phyloP scores from a whole-genome alignment of 2,888 invertebrate genomes.

The Cantharis nigra region DNA sequence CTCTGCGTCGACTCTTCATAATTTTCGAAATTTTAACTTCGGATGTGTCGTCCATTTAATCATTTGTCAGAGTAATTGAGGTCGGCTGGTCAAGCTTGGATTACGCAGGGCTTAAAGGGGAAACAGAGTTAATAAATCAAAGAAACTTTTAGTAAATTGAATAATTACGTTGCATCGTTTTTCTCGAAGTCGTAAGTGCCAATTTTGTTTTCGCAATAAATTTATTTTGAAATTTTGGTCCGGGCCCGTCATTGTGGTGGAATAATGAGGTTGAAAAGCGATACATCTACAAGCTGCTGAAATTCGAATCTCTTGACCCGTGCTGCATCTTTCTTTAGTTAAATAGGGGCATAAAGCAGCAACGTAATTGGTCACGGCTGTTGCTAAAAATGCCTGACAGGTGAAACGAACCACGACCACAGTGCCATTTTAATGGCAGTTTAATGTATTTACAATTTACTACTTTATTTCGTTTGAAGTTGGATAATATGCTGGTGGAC shows the following conservation, averaged over 20 bases:
- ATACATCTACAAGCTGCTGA: slow-evolving; percentile 33
- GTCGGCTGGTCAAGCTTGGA: background rate
- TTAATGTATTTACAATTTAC: slow-evolving; percentile 33
- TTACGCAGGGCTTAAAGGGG: background rate
- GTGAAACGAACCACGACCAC: slow-evolving; percentile 27
- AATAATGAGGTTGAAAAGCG: slow-evolving; percentile 36
- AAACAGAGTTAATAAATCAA: background rate
- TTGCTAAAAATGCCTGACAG: slow-evolving; percentile 27
- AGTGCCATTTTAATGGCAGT: slow-evolving; percentile 29
- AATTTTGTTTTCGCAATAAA: background rate
- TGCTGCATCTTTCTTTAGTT: slow-evolving; percentile 29
- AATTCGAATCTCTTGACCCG: slow-evolving; percentile 36
- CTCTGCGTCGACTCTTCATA: background rate
- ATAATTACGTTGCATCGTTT: background rate
- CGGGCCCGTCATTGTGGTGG: slow-evolving; percentile 30
- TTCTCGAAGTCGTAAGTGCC: background rate
- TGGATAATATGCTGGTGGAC: background rate
- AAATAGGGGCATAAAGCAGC: slow-evolving; percentile 20
- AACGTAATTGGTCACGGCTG: slow-evolving; percentile 32
- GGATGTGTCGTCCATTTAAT: background rate
- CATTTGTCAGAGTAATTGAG: background rate
- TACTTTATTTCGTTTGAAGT: slow-evolving; percentile 16
- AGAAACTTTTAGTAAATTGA: background rate
- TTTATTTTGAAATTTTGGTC: background rate
- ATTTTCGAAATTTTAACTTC: background rate